phyloP scores from a whole-genome alignment of 2,113 vertebrate genomes.

The Labeo catla region DNA sequence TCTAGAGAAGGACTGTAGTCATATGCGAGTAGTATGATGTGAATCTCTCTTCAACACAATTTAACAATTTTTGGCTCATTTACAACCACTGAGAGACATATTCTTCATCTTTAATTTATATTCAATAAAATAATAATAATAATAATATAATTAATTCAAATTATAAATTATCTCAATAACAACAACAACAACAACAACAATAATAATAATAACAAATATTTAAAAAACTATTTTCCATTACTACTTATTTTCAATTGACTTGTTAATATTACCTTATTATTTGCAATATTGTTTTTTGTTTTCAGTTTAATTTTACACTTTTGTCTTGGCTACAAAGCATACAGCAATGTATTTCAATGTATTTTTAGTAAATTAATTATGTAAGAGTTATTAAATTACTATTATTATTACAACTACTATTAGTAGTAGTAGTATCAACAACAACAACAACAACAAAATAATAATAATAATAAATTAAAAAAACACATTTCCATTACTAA shows the following conservation, averaged over 20 bases:
- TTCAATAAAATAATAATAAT: background rate
- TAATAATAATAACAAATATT: no score
- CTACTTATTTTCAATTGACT: background rate
- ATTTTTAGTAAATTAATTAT: background rate
- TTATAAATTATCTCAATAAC: background rate
- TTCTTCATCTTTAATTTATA: background rate
- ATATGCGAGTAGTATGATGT: background rate
- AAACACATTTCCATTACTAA: no score
- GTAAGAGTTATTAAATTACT: background rate
- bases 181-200: background rate
- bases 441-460: no score
- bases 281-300: background rate
- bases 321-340: background rate
- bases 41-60: background rate
- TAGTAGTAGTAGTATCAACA: no score
- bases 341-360: background rate
- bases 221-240: no score
- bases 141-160: background rate
- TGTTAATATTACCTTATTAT: background rate
- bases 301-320: background rate
- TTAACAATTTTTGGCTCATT: background rate
- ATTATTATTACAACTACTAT: no score
- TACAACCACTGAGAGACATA: background rate
- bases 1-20: background rate
- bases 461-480: no score